These are phyloP conservation scores for Scytalopus superciliaris DNA, from an alignment of 2,113 vertebrate species.

Conservation along the genomic window DNA sequence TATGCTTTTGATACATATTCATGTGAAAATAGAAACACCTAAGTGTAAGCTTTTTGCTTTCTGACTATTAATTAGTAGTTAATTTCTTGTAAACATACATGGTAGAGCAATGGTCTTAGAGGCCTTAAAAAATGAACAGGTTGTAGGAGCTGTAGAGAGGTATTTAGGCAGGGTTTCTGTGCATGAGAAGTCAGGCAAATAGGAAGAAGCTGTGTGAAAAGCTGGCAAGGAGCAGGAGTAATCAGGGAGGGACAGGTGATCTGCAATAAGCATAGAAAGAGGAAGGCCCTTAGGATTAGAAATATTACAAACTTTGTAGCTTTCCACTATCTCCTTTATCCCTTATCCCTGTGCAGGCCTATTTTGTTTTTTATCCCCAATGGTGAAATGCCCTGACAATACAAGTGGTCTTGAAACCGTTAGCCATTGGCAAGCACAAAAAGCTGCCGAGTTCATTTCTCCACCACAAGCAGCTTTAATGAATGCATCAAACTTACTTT, in stretches of 20 bases:
- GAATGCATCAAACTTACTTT: neutral
- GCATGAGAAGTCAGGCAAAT: neutral
- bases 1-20: neutral
- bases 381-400: neutral
- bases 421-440: neutral
- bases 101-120: neutral
- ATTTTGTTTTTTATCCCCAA: neutral
- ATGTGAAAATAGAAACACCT: neutral
- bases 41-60: neutral
- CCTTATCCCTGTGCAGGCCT: neutral
- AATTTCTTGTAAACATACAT: neutral
- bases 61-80: neutral
- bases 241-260: neutral
- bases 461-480: neutral
- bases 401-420: neutral
- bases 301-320: neutral
- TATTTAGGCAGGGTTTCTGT: neutral
- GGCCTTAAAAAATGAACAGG: neutral
- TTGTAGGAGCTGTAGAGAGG: neutral
- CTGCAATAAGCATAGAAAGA: neutral
- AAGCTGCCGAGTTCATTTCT: neutral
- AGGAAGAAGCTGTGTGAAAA: neutral
- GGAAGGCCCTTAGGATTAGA: neutral
- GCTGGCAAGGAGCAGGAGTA: neutral
- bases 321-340: neutral